Percentiles rank a stretch among this genome's conserved stretches.
Conservation (phyloP, 2,888 invertebrate genomes). For the Synergus itoensis region DNA sequence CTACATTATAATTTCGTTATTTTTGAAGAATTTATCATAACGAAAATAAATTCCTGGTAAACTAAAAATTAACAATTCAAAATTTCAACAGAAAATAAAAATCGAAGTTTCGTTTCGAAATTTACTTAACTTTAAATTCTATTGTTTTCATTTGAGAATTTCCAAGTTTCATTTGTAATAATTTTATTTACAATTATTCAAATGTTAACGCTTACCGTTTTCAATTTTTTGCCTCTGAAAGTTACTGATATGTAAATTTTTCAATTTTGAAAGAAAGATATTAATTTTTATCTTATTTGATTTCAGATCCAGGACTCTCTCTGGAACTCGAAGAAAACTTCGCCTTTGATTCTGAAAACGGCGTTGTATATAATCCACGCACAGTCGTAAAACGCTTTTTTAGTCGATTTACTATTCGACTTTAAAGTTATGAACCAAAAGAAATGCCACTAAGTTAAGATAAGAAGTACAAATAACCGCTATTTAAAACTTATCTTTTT, state of each 20-base stretch:
- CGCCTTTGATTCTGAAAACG: constrained; percentile 14
- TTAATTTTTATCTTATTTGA: not conserved
- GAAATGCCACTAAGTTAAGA: not conserved
- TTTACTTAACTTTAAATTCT: no score
- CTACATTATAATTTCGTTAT: not conserved
- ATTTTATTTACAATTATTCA: not conserved
- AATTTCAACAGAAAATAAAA: no score
- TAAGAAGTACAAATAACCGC: constrained; percentile 14
- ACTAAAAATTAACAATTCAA: no score
- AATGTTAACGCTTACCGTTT: not conserved
- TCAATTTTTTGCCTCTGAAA: not conserved
- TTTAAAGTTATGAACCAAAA: constrained; percentile 2
- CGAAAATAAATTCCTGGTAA: no score
- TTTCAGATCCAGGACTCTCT: not conserved
- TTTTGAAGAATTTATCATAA: no score
- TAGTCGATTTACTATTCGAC: not conserved
- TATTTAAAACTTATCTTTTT: constrained; percentile 6
- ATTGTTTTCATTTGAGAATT: no score
- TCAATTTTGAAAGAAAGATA: not conserved
- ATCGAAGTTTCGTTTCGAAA: no score
- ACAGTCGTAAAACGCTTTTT: not conserved
- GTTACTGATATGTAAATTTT: not conserved
- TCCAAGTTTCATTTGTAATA: not conserved
- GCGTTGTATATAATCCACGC: constrained; percentile 10
- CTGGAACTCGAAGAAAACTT: constrained; percentile 30